phyloP scores from a whole-genome alignment of 2,113 vertebrate genomes.

The Opisthocomus hoazin region DNA sequence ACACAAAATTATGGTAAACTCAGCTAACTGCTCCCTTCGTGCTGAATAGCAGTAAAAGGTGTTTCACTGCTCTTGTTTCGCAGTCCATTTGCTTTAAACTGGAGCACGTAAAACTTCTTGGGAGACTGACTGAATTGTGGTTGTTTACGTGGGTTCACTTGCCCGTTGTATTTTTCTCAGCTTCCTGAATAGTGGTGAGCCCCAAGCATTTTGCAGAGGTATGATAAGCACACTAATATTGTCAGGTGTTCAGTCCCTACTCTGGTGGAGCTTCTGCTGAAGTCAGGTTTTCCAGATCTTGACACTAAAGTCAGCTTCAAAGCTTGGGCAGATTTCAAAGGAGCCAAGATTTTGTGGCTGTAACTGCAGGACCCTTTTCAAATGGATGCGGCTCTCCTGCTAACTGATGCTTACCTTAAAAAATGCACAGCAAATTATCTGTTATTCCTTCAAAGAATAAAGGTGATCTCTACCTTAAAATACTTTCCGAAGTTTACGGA shows the following conservation, averaged over 20 bases:
- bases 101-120: not conserved
- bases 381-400: not conserved
- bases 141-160: not conserved
- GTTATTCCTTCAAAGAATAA: not conserved
- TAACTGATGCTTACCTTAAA: too few relatives aligned
- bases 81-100: not conserved
- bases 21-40: not conserved
- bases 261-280: not conserved
- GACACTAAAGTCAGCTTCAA: not conserved
- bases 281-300: not conserved
- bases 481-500: not conserved
- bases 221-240: not conserved
- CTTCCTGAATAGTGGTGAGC: not conserved
- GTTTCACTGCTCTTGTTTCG: slow-evolving; percentile 8
- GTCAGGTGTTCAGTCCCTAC: not conserved
- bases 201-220: not conserved
- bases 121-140: not conserved
- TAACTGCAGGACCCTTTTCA: not conserved
- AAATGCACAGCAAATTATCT: not conserved
- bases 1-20: slow-evolving; percentile 1
- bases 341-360: not conserved
- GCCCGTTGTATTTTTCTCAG: not conserved
- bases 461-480: not conserved
- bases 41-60: not conserved
- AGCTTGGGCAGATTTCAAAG: not conserved